Evolutionary conservation across 2,113 vertebrate species (phyloP).

Genomic region (Apteryx mantelli): DNA sequence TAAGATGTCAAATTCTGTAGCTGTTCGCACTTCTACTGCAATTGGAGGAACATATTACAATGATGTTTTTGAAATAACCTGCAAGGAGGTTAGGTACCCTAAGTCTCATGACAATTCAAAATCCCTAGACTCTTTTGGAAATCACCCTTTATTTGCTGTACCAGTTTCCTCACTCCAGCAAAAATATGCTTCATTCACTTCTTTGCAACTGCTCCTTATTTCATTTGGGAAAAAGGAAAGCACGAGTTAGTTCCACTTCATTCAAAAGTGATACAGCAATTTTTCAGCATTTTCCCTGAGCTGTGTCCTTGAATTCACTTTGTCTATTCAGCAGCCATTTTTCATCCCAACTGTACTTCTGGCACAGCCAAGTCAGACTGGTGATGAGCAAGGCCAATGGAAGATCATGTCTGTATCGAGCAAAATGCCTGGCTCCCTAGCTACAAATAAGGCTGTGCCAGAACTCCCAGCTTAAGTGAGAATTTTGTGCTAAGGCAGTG

Average conservation of each 20-base stretch:
- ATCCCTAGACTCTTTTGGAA: conserved; percentile 15
- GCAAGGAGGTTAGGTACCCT: neutral
- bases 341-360: conserved; percentile 39
- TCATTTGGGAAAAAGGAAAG: conserved; percentile 31
- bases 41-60: conserved; percentile 22
- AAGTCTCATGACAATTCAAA: neutral
- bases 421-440: conserved; percentile 54
- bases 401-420: conserved; percentile 51
- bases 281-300: neutral
- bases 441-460: conserved; percentile 56
- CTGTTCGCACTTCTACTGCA: conserved; percentile 26
- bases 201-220: conserved; percentile 28
- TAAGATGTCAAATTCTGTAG: conserved; percentile 28
- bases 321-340: conserved; percentile 55
- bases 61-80: neutral
- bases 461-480: conserved; percentile 34
- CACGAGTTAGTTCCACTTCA: neutral
- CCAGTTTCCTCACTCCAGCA: neutral
- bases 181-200: conserved; percentile 20
- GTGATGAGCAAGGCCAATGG: conserved; percentile 27
- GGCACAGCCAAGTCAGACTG: conserved; percentile 24
- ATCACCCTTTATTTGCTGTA: conserved; percentile 32
- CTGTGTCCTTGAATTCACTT: conserved; percentile 18
- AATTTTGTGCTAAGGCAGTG: conserved; percentile 32
- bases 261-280: conserved; percentile 33